Percentiles rank a stretch among this genome's conserved stretches.
Evolutionary conservation across 2,888 invertebrate species (phyloP).

Genomic region (Ochropacha duplaris): DNA sequence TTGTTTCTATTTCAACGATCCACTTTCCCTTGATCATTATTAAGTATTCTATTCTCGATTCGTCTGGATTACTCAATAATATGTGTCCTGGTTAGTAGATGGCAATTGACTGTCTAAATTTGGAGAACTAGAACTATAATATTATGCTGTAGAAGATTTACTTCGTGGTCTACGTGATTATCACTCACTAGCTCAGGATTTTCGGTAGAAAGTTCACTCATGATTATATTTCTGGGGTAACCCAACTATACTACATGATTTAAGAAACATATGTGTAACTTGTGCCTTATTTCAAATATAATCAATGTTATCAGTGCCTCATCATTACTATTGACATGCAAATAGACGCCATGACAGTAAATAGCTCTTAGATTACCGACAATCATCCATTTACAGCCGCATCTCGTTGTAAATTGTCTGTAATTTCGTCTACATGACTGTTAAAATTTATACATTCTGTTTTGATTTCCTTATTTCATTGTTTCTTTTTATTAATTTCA

Average conservation of each 20-base stretch:
- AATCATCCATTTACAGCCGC: constrained; percentile 7
- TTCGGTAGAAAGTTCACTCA: not conserved
- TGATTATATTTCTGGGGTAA: not conserved
- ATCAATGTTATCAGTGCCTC: constrained; percentile 24
- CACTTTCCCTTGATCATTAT: not conserved
- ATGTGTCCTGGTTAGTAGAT: not conserved
- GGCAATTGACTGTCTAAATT: not conserved
- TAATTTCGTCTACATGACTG: not conserved
- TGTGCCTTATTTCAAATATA: constrained; percentile 16
- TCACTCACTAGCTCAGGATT: not conserved
- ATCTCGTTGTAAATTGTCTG: constrained; percentile 1
- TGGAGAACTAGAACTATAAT: not conserved
- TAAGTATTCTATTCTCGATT: not conserved
- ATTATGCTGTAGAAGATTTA: not conserved
- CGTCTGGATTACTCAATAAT: not conserved
- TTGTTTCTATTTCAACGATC: not conserved
- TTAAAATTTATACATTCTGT: not conserved
- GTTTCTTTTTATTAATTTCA: not conserved
- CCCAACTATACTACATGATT: too few species aligned
- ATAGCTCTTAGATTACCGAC: constrained; percentile 10
- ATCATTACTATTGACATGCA: constrained; percentile 17
- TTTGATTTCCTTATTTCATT: not conserved
- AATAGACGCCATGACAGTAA: constrained; percentile 24
- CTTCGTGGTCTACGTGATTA: not conserved
- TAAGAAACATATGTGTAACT: not conserved